Base-by-base conservation (phyloP, 1,140 invertebrate genomes). In the Drosophila novamexicana region DNA sequence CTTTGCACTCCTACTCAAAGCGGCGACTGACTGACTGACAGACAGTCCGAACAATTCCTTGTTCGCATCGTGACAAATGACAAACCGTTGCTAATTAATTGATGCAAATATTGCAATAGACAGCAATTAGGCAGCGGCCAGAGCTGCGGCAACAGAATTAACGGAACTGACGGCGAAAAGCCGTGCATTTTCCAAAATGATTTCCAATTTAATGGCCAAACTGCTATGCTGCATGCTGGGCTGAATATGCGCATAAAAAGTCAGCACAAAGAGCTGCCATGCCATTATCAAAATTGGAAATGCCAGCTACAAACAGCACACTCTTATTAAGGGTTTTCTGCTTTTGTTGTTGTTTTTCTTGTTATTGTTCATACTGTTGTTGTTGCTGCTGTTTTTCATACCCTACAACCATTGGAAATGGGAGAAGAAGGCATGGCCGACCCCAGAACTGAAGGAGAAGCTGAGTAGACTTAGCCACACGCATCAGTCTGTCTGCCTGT, bases 231-330 rank as follows among this genome's bases (percentile, higher is more conserved):
- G 52, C 57, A 64, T 56, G 42, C 50, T 39, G 50, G 39, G 32
- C 44, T 52, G 57, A 52, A 70, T 56, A 50, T 39, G 52, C 37
- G 40, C 52, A 45, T 44, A 39, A 74, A 62, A 57, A 36, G 22
- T 34, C 16, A 40, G 45, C 34, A 42, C 61, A 37, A 57, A 37
- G 12, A 71, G 73, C 57, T 45, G 52, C 57, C 40, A 65, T 67
- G 37, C 68, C 83, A 86, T 86, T 86, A 86, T 69, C 77, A 78
- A 89, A 89, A 86, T 86, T 86, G 83, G 80, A 86, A 88, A 74
- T 72, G 58, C 66, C 65, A 69, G 70, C 59, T 62, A 18, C 34
- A 18, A 37, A 42, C 65, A 39, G 50, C 18, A 22, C 42, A 42
- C 70, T 67, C 59, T 63, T 69, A 65, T 62, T 70, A 57, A 44